phyloP scores from a whole-genome alignment of 2,113 vertebrate species.

The Hippocampus abdominalis region DNA sequence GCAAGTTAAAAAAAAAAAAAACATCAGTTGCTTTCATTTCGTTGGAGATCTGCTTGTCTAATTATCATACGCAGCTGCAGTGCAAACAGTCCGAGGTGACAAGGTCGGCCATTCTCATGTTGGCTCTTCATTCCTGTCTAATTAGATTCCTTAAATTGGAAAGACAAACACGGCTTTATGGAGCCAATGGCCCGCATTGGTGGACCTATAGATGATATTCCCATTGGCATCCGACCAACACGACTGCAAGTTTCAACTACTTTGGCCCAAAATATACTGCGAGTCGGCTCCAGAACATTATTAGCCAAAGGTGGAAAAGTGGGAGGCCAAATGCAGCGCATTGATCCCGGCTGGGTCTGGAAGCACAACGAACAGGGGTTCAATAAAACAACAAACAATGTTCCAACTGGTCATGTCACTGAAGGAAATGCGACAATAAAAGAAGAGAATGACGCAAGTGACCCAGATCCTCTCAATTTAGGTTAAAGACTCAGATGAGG shows the following conservation, averaged over 20 bases:
- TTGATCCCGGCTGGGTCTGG: no score
- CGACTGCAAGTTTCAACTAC: neutral
- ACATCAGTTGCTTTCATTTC: neutral
- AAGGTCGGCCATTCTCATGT: conserved; percentile 24
- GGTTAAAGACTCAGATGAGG: conserved; percentile 4
- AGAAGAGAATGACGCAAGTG: neutral
- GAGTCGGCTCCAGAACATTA: no score
- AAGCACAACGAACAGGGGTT: no score
- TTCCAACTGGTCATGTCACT: neutral
- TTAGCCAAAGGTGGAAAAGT: no score
- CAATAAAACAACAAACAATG: neutral
- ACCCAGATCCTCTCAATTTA: neutral
- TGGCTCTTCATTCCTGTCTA: conserved; percentile 27
- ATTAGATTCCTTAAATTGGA: conserved; percentile 30
- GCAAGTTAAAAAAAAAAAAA: neutral
- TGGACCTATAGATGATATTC: conserved; percentile 1
- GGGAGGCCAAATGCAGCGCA: no score
- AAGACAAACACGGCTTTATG: conserved; percentile 23
- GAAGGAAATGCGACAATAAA: no score
- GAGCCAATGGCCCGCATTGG: neutral
- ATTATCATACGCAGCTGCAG: neutral
- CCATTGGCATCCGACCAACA: neutral
- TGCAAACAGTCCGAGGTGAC: conserved; percentile 25
- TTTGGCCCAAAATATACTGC: no score
- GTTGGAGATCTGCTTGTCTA: neutral